These are phyloP conservation scores for Astropecten irregularis DNA, from an alignment of 53 echinoderm and acorn worm genomes.

Conservation along the genomic window DNA sequence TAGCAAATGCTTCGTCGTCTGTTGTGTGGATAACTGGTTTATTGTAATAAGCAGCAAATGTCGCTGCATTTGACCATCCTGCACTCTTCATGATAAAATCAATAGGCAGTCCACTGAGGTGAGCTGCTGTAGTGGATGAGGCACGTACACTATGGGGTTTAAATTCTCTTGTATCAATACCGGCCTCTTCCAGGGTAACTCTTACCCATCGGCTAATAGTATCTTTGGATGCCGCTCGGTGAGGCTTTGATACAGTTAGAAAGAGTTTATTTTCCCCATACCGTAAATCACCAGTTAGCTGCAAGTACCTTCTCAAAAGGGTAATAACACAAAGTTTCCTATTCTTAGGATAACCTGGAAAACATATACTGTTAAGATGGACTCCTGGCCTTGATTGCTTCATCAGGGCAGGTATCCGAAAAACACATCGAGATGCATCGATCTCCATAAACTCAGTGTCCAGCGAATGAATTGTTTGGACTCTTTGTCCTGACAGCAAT, in stretches of 20 bases:
- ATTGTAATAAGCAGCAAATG: background rate
- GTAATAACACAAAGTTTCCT: conserved; percentile 7
- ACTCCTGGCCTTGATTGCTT: conserved; percentile 7
- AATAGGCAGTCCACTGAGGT: background rate
- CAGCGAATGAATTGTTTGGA: conserved; percentile 4
- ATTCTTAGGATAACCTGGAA: background rate
- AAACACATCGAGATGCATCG: background rate
- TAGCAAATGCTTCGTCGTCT: background rate
- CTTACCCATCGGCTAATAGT: background rate
- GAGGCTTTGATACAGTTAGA: background rate
- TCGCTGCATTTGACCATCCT: conserved; percentile 6
- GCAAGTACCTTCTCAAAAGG: background rate
- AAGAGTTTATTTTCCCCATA: background rate
- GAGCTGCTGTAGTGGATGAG: conserved; percentile 5
- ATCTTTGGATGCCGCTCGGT: conserved; percentile 3
- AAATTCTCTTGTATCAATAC: background rate
- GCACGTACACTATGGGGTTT: background rate
- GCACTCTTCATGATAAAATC: background rate
- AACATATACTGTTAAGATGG: background rate
- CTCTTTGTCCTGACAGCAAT: conserved; percentile 1
- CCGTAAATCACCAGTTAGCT: background rate
- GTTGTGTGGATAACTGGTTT: background rate
- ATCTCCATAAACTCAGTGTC: background rate
- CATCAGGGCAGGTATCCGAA: conserved; percentile 42
- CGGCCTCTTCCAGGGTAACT: background rate